Conservation (phyloP, 2,888 invertebrate genomes). For the Philereme vetulata region DNA sequence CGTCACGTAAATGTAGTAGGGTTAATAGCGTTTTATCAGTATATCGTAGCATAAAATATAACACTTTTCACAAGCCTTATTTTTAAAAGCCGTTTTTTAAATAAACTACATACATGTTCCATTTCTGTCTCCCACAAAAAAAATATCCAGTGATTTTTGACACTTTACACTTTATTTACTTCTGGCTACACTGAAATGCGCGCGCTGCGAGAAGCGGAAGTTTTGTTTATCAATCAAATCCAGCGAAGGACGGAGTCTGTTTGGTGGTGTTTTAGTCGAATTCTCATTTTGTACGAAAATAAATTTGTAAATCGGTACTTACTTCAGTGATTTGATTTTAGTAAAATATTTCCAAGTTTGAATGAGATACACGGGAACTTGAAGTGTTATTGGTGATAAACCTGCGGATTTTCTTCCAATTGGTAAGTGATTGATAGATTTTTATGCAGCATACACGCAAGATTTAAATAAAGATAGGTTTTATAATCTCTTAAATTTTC, state of each 20-base stretch:
- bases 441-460: too few relatives aligned
- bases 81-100: too few relatives aligned
- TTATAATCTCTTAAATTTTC: too few relatives aligned
- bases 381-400: constrained; percentile 12
- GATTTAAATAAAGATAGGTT: too few relatives aligned
- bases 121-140: too few relatives aligned
- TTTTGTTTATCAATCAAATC: constrained; percentile 81
- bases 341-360: constrained; percentile 10
- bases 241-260: constrained; percentile 54
- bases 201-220: constrained; percentile 73
- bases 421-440: constrained; percentile 11
- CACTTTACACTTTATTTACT: constrained; percentile 25
- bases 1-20: too few relatives aligned
- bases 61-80: too few relatives aligned
- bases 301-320: constrained; percentile 42
- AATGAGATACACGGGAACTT: constrained; percentile 1
- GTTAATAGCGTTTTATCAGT: too few relatives aligned
- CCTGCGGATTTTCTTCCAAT: constrained; percentile 15
- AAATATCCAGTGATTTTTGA: too few relatives aligned
- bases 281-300: constrained; percentile 55
- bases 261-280: constrained; percentile 51
- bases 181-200: constrained; percentile 66
- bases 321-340: constrained; percentile 15
- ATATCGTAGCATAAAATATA: too few relatives aligned
- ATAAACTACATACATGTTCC: too few relatives aligned